Percentiles rank a stretch among this genome's conserved stretches.
These are phyloP conservation scores for Euura saliciscinereae DNA, from an alignment of 1,140 invertebrate genomes.

Conservation along the genomic window DNA sequence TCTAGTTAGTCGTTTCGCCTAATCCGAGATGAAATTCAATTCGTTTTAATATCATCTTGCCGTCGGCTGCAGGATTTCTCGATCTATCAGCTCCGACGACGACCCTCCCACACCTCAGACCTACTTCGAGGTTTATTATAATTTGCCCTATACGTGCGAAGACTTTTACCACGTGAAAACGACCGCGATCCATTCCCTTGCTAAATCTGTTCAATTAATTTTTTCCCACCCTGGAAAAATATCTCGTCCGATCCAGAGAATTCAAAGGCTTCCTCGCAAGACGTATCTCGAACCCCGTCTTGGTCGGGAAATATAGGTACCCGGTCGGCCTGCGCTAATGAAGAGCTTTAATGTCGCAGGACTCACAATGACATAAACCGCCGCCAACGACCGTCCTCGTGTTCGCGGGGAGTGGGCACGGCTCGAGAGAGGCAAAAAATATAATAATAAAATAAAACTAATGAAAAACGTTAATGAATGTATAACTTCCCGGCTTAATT, in stretches of 20 bases:
- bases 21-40: slow-evolving; percentile 7
- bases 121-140: not conserved
- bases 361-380: slow-evolving; percentile 28
- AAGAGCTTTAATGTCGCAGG: slow-evolving; percentile 36
- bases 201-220: no score
- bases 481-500: slow-evolving; percentile 39
- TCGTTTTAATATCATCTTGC: slow-evolving; percentile 2
- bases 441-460: slow-evolving; percentile 31
- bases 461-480: slow-evolving; percentile 35
- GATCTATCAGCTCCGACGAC: slow-evolving; percentile 6
- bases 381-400: slow-evolving; percentile 1
- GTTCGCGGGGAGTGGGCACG: not conserved
- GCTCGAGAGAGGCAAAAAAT: not conserved
- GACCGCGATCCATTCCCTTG: not conserved
- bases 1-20: slow-evolving; percentile 5
- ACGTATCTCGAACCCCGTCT: not conserved
- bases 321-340: slow-evolving; percentile 39
- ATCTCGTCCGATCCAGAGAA: no score
- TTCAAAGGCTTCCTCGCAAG: not conserved
- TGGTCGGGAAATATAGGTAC: slow-evolving; percentile 3
- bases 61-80: slow-evolving; percentile 3
- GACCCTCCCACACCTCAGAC: not conserved
- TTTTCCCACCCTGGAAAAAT: no score
- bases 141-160: not conserved
- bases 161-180: slow-evolving; percentile 2